These are phyloP conservation scores for Thomomys bottae DNA, from an alignment of 2,113 vertebrate genomes.

Conservation along the genomic window DNA sequence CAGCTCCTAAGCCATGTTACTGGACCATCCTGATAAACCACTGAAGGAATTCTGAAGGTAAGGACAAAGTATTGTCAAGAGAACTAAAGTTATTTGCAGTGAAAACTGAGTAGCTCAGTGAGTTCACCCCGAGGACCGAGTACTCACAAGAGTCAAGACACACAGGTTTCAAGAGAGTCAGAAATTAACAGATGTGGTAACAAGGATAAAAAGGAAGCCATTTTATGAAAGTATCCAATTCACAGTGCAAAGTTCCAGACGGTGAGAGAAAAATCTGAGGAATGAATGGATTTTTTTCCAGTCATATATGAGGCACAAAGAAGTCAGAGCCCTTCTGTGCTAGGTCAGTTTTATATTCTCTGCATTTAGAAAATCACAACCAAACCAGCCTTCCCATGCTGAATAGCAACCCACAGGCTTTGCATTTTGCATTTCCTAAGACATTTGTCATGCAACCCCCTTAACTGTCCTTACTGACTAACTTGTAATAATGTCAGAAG, in stretches of 20 bases:
- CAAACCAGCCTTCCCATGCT: background rate
- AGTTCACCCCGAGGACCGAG: background rate
- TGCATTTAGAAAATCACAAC: background rate
- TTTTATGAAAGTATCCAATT: background rate
- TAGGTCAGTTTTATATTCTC: background rate
- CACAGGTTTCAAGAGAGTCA: background rate
- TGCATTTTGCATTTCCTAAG: background rate
- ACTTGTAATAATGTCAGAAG: background rate
- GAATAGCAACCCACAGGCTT: background rate
- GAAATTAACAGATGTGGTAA: too few relatives aligned
- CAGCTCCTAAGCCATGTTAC: background rate
- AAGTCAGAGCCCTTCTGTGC: background rate
- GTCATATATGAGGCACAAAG: background rate
- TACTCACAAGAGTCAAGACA: background rate
- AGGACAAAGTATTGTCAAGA: background rate
- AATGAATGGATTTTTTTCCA: too few relatives aligned
- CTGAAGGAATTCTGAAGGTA: background rate
- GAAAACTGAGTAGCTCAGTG: background rate
- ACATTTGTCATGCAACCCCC: background rate
- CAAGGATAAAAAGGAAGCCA: background rate
- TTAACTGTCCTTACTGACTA: background rate
- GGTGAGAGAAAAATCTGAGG: background rate
- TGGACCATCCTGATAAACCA: background rate
- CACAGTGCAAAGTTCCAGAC: background rate
- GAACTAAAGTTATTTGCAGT: background rate